Evolutionary conservation across 2,888 invertebrate species (phyloP).

Genomic region (Drosophila macrothrix): DNA sequence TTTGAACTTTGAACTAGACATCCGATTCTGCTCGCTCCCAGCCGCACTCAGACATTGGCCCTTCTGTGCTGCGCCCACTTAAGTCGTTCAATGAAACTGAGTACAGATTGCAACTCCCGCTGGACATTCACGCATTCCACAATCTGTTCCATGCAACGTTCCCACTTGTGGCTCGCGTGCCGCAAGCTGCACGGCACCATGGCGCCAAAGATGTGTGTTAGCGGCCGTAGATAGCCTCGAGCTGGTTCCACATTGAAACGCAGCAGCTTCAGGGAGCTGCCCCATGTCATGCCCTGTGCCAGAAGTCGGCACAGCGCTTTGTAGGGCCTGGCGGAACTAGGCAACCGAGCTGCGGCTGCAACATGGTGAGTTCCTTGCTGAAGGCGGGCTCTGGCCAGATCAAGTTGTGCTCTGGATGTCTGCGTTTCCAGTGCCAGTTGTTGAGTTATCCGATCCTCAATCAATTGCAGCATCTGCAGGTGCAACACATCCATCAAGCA

Average conservation of each 20-base stretch:
- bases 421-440: slow-evolving; percentile 29
- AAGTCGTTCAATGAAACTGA: slow-evolving; percentile 38
- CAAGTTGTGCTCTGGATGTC: slow-evolving; percentile 32
- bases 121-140: slow-evolving; percentile 49
- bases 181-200: slow-evolving; percentile 45
- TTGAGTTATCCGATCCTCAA: slow-evolving; percentile 39
- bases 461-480: slow-evolving; percentile 43
- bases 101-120: slow-evolving; percentile 39
- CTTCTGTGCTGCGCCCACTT: slow-evolving; percentile 16
- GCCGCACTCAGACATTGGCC: slow-evolving; percentile 6
- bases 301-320: slow-evolving; percentile 47
- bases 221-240: slow-evolving; percentile 30
- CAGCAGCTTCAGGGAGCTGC: slow-evolving; percentile 18
- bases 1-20: slow-evolving; percentile 51
- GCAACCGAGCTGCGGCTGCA: slow-evolving; percentile 19
- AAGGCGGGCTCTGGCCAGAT: slow-evolving; percentile 49
- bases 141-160: slow-evolving; percentile 43
- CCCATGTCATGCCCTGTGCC: slow-evolving; percentile 13
- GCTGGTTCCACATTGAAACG: slow-evolving; percentile 24
- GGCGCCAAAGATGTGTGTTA: slow-evolving; percentile 52
- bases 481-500: slow-evolving; percentile 44
- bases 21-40: background rate
- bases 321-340: slow-evolving; percentile 16
- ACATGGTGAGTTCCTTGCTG: slow-evolving; percentile 42
- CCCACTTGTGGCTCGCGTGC: slow-evolving; percentile 43